A percentile compares a stretch with the other conserved stretches of the same genome.
These are phyloP conservation scores for Limenitis camilla DNA, from an alignment of 2,888 invertebrate genomes.

Conservation along the genomic window DNA sequence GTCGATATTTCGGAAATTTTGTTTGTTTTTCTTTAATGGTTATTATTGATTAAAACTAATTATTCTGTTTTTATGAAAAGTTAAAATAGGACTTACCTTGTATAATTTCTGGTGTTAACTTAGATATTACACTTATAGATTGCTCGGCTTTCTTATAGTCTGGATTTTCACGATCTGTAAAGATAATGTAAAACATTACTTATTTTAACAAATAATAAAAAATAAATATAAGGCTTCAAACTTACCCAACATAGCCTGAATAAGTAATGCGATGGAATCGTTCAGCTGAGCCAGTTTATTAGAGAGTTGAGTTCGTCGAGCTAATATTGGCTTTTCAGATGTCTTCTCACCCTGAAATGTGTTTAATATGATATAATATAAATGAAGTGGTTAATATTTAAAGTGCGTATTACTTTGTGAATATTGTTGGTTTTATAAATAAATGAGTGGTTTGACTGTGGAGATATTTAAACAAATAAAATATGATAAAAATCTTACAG, in stretches of 20 bases:
- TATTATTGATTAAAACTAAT: too few species aligned
- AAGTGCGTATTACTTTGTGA: not conserved
- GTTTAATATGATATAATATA: not conserved
- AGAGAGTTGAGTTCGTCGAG: constrained; percentile 12
- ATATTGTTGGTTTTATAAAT: not conserved
- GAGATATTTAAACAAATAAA: not conserved
- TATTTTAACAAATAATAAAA: not conserved
- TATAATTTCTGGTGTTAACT: constrained; percentile 42
- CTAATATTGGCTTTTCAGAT: constrained; percentile 5
- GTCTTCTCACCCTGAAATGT: not conserved
- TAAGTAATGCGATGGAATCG: constrained; percentile 16
- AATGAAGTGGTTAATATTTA: not conserved
- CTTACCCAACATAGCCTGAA: constrained; percentile 22
- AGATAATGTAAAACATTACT: not conserved
- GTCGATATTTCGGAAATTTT: constrained; percentile 31
- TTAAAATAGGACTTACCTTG: constrained; percentile 33
- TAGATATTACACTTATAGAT: constrained; percentile 37
- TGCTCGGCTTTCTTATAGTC: constrained; percentile 40
- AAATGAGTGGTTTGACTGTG: too few species aligned
- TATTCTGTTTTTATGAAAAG: too few species aligned
- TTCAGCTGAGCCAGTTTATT: constrained; percentile 20
- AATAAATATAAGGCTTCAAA: not conserved
- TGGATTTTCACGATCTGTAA: constrained; percentile 37
- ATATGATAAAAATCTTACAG: not conserved
- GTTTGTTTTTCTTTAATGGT: too few species aligned